Evolutionary conservation across 1,140 invertebrate genomes (phyloP), one percentile per base, ranked within the genome.

Genomic region (Bradynema listronoti): DNA sequence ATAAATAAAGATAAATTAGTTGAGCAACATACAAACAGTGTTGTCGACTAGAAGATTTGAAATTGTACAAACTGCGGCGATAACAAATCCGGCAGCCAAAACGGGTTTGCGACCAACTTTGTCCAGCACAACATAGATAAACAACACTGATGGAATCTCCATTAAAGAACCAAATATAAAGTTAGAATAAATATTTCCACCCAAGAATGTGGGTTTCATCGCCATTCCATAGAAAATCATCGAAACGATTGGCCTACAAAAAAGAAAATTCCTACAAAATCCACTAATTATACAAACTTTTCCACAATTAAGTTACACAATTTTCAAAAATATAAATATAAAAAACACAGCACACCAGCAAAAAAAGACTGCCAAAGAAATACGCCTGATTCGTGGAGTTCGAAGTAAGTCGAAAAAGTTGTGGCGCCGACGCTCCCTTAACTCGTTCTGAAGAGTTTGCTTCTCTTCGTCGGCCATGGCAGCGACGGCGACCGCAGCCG

Each of bases 151-250:
- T 6, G 78, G 76, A 22, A 78, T 69, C 43, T 80, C 47, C 76
- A 27, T 69, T 58, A 75, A 11, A 65, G 75, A 29, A 16, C 65
- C 59, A 42, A 79, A 64, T 22, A 79, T 72, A 59, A 75, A 79
- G 33, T 73, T 79, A 24, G 68, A 56, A 55, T 74, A 79, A 24
- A 79, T 57, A 50, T 73, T 71, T 6, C 78, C 78, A 6, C 78
- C 78, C 63, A 60, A 77, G 60, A 32, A 75, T 58, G 24, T 69
- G 69, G 51, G 50, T 4, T 71, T 75, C 68, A 79, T 78, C 2
- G 69, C 64, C 42, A 79, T 53, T 1, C 78, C 79, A 54, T 77
- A 80, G 57, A 79, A 80, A 11, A 78, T 68, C 64, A 80, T 73
- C 11, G 69, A 77, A 36, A 77, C 72, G 0, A 73, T 72, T n/a